These are phyloP conservation scores for Platysternon megacephalum DNA, from an alignment of 2,113 vertebrate species.

Conservation along the genomic window DNA sequence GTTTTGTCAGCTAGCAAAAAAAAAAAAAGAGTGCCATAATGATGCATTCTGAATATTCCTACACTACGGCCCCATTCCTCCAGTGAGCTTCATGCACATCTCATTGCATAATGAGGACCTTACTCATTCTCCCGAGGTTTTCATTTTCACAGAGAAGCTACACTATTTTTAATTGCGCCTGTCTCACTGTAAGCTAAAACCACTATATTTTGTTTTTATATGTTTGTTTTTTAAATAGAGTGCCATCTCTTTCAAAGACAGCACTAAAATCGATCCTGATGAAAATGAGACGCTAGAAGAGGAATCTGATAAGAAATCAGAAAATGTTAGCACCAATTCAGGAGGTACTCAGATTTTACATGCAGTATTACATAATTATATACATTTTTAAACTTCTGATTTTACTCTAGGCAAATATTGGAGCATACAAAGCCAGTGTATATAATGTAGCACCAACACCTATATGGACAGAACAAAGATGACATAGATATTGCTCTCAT, in stretches of 20 bases:
- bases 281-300: neutral
- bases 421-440: no score
- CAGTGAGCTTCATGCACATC: neutral
- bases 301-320: conserved; percentile 36
- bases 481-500: neutral
- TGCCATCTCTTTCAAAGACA: conserved; percentile 36
- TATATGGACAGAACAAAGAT: neutral
- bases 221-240: conserved; percentile 39
- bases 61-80: neutral
- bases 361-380: neutral
- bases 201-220: neutral
- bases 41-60: neutral
- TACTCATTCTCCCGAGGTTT: neutral
- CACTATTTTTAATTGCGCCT: neutral
- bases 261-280: neutral
- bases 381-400: neutral
- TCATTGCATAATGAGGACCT: neutral
- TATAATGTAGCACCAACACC: neutral
- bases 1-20: neutral
- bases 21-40: neutral
- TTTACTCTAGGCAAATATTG: neutral
- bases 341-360: conserved; percentile 62
- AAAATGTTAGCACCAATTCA: neutral
- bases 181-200: neutral
- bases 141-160: neutral